phyloP scores from a whole-genome alignment of 2,888 invertebrate genomes.

The Neria commutata region DNA sequence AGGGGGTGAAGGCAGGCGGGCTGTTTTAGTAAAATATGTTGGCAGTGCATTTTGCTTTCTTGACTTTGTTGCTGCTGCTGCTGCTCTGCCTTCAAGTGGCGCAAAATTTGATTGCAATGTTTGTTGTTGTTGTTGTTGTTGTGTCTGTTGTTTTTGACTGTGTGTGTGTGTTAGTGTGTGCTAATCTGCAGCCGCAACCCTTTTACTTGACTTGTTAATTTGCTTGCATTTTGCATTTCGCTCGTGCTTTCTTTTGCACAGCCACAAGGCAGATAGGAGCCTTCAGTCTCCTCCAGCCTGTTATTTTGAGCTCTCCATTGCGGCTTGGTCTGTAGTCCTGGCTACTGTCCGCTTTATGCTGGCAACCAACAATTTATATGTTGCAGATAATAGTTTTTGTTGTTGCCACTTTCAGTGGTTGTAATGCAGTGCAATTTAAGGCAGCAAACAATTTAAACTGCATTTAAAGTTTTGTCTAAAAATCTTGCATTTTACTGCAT shows the following conservation, averaged over 20 bases:
- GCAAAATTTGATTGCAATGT: background rate
- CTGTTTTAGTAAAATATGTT: background rate
- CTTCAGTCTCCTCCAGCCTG: no score
- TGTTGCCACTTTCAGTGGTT: no score
- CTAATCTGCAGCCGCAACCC: no score
- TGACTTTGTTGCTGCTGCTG: background rate
- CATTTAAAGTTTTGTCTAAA: background rate
- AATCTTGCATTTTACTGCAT: background rate
- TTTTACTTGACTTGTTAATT: slow-evolving; percentile 5
- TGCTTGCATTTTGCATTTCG: slow-evolving; percentile 7
- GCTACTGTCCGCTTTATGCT: slow-evolving; percentile 3
- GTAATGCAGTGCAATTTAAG: no score
- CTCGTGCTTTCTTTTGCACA: background rate
- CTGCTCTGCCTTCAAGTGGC: background rate
- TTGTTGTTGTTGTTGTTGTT: background rate
- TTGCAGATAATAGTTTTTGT: slow-evolving; percentile 5
- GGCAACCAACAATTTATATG: background rate
- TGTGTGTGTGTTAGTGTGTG: no score
- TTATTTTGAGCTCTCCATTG: no score
- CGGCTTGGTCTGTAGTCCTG: background rate
- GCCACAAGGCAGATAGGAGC: background rate
- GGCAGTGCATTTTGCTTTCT: slow-evolving; percentile 1
- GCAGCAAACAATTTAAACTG: background rate
- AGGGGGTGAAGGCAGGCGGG: no score
- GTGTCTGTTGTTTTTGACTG: no score